Evolutionary conservation across 35 echinoderm and acorn worm genomes (phyloP), one percentile per base, ranked within the genome.

Genomic region (Diadema setosum): DNA sequence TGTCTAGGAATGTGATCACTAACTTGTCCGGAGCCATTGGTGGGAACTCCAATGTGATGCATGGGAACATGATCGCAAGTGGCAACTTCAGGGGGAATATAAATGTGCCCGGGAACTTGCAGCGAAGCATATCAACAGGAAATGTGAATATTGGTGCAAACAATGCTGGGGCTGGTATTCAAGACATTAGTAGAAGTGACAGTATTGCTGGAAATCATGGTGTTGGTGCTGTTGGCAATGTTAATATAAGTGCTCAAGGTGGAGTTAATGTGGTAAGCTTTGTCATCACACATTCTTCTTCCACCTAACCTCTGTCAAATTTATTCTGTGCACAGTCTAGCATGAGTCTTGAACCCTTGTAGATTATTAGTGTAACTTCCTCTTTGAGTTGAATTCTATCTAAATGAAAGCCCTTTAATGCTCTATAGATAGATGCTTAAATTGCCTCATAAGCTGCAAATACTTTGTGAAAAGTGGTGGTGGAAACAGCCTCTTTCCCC

Each of bases 241-340:
- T 86, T 42, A 85, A 86, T 86, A 86, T 91, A 57, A 91, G 81
- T 86, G 56, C 70, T 25, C 50, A 42, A 76, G 65, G 59, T 85
- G 82, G 43, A 46, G 55, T 91, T n/a, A 86, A 85, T 50, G 80
- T 65, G 88, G 88, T 90, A 90, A 90, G 88, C 61, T 29, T 40
- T 36, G 42, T 78, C 44, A 34, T 67, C 37, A 34, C 63, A 67
- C 30, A n/a, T n/a, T 67, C 37, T 26, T 67, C 30, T 26, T 34
- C 63, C 37, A 33, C 63, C 63, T 67, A 67, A 67, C 63, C 63
- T 33, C 37, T 33, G n/a, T n/a, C n/a, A n/a, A 67, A 8, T 67
- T 29, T 29, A 16, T 67, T 34, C 30, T 67, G 21, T 67, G 63
- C 63, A 67, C 63, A 33, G 15, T 67, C 63, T 16, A 33, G 63